Percentiles rank a stretch among this genome's conserved stretches.
Evolutionary conservation across 1,140 invertebrate genomes (phyloP).

Genomic region (Adoxophyes honmai): DNA sequence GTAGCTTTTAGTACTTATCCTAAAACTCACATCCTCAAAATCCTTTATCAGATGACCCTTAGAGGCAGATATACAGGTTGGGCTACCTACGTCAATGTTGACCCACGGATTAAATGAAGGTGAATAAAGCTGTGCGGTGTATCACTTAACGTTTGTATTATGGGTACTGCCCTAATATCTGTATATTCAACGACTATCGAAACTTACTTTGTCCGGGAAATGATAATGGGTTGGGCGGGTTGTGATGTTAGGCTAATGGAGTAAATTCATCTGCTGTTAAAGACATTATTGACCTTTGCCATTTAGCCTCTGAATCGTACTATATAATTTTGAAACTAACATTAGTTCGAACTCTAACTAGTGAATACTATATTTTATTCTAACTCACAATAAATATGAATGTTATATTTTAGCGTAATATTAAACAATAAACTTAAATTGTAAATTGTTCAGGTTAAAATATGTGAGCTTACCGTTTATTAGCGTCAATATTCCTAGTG

Average conservation of each 20-base stretch:
- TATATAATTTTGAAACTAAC: no score
- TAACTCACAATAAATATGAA: no score
- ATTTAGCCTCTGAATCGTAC: neutral
- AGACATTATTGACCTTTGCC: neutral
- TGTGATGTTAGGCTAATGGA: constrained; percentile 1
- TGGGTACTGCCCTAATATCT: neutral
- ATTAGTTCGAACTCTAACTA: no score
- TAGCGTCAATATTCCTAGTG: constrained; percentile 88
- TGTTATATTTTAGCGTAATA: no score
- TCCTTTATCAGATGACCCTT: constrained; percentile 2
- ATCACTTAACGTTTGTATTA: neutral
- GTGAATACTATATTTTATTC: no score
- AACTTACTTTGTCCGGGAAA: neutral
- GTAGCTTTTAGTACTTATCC: neutral
- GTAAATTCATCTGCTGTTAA: neutral
- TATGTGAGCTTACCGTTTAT: constrained; percentile 82
- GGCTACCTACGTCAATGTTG: constrained; percentile 7
- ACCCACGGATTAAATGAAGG: neutral
- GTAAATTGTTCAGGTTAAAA: no score
- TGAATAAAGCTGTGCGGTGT: constrained; percentile 3
- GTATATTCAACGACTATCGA: constrained; percentile 6
- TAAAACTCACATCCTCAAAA: constrained; percentile 5
- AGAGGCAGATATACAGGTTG: neutral
- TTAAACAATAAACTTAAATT: no score
- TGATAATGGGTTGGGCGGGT: neutral